Base-by-base conservation (phyloP, 2,888 invertebrate species). In the Drosophila mulleri region DNA sequence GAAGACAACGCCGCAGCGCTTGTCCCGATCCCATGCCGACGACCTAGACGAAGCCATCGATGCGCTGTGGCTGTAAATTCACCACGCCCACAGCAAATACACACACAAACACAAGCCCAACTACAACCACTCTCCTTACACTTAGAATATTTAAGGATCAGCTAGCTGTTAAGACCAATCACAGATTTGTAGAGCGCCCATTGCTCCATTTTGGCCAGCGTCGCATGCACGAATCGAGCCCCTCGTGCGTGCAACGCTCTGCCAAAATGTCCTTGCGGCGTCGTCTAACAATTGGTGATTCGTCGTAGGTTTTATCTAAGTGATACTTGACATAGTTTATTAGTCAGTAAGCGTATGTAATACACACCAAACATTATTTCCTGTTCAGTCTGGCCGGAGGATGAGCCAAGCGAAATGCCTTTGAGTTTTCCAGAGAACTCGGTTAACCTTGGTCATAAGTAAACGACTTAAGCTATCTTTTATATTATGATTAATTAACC, bases 251-350 rank as follows among this genome's bases (percentile, higher is more conserved):
- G 70, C 73, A 48, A 7, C 71, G 58, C 79, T 75, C 59, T 37
- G 63, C 66, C 70, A 71, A 75, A 60, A 41, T 53, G 47, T 9
- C 20, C 12, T 42, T 59, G 41, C 32, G 32, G 50, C 39, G 45
- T 37, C 56, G 23, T 50, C 57, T 7, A 32, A 48, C 50, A 64
- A 3, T 63, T 69, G 66, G 45, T 73, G 66, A 44, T 42, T 58
- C 67, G 47, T 71, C 67, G 47, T 71, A 75, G 75, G 75, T 64
- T 75, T 71, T 67, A 59, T 56, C 71, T 81, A 79, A 86, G 86
- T 89, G 89, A 86, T 88, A 89, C 76, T 77, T 78, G 78, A 75
- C 69, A 82, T 88, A 82, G 88, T 75, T 88, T 74, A 44, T 45
- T 78, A 83, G 83, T 32, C 29, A 41, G 16, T 84, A 89, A 84